Percentiles rank a stretch among this genome's conserved stretches.
Evolutionary conservation across 2,113 vertebrate species (phyloP).

Genomic region (Semicossyphus pulcher): DNA sequence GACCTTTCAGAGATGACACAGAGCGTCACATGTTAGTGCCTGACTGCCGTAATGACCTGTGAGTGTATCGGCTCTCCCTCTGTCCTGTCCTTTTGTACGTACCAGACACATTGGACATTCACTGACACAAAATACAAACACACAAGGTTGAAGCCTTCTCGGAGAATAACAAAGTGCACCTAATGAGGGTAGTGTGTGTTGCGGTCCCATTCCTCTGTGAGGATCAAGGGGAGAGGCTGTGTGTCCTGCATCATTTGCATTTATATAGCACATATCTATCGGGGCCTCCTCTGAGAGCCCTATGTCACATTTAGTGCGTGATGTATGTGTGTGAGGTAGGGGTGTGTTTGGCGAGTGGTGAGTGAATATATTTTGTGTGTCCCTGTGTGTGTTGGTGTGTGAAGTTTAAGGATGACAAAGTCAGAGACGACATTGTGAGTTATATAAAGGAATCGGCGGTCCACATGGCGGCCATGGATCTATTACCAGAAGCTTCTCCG

Average conservation of each 20-base stretch:
- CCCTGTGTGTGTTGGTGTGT: constrained; percentile 18
- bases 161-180: neutral
- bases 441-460: constrained; percentile 25
- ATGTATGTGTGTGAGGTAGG: constrained; percentile 25
- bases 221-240: constrained; percentile 11
- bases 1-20: constrained; percentile 67
- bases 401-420: constrained; percentile 46
- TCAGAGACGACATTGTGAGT: constrained; percentile 25
- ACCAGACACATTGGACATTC: neutral
- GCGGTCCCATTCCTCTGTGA: neutral
- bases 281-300: constrained; percentile 24
- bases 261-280: constrained; percentile 56
- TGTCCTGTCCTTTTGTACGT: neutral
- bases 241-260: constrained; percentile 63
- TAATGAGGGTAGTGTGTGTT: neutral
- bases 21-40: constrained; percentile 46
- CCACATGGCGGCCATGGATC: neutral
- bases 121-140: neutral
- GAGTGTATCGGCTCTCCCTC: neutral
- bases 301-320: constrained; percentile 46
- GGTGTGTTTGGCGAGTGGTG: constrained; percentile 16
- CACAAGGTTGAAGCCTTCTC: neutral
- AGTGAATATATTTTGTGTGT: constrained; percentile 51
- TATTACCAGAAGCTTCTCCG: constrained; percentile 20
- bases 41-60: constrained; percentile 41